phyloP scores from a whole-genome alignment of 2,797 vertebrate genomes.

The Phoxinus dragarum region DNA sequence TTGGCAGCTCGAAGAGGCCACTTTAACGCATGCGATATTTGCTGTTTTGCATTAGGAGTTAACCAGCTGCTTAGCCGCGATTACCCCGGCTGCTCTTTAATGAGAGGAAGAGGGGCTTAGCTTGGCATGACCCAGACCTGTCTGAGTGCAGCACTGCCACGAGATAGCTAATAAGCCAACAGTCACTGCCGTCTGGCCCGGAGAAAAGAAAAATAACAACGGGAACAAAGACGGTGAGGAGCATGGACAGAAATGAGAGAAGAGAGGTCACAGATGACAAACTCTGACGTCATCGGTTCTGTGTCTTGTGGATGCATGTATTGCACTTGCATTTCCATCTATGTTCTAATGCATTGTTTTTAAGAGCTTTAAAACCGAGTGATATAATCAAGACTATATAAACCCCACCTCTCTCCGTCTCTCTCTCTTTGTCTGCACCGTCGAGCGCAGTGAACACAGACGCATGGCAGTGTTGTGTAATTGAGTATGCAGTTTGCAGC shows the following conservation, averaged over 20 bases:
- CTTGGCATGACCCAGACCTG: slow-evolving; percentile 67
- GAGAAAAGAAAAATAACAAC: slow-evolving; percentile 40
- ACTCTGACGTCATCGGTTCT: slow-evolving; percentile 21
- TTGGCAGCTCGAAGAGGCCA: slow-evolving; percentile 21
- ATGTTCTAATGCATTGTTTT: background rate
- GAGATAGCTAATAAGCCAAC: slow-evolving; percentile 43
- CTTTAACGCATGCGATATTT: slow-evolving; percentile 57
- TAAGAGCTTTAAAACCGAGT: background rate
- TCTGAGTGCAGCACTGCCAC: slow-evolving; percentile 21
- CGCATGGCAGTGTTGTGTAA: slow-evolving; percentile 25
- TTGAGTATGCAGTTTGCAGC: slow-evolving; percentile 36
- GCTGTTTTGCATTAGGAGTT: slow-evolving; percentile 67
- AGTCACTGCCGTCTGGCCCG: slow-evolving; percentile 19
- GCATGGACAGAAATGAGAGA: background rate
- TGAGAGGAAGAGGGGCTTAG: slow-evolving; percentile 74
- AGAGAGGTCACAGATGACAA: slow-evolving; percentile 26
- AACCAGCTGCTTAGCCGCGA: slow-evolving; percentile 72
- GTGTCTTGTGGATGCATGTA: slow-evolving; percentile 5
- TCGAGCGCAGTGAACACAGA: slow-evolving; percentile 9
- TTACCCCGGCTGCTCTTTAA: slow-evolving; percentile 74
- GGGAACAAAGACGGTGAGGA: slow-evolving; percentile 25
- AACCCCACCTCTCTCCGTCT: slow-evolving; percentile 21
- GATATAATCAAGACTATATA: slow-evolving; percentile 5
- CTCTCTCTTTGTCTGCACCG: slow-evolving; percentile 32
- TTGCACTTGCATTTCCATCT: slow-evolving; percentile 10